A percentile compares a stretch with the other conserved stretches of the same genome.
These are phyloP conservation scores for Lytechinus pictus DNA, from an alignment of 35 echinoderm and acorn worm species.

Conservation along the genomic window DNA sequence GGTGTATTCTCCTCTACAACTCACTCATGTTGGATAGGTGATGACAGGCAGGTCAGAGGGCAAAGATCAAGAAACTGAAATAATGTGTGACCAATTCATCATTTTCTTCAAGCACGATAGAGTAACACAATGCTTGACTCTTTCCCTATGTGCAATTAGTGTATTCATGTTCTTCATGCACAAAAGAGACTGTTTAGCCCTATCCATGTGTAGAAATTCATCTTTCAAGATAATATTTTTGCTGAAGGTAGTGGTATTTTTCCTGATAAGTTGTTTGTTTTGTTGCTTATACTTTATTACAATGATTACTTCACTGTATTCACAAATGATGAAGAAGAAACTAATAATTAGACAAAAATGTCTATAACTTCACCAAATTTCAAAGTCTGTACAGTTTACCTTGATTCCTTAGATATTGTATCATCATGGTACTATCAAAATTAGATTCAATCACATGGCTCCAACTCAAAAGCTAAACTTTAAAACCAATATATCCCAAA, in stretches of 20 bases:
- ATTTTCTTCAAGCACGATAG: neutral
- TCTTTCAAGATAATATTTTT: neutral
- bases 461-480: no score
- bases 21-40: constrained; percentile 44
- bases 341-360: no score
- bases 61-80: neutral
- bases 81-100: neutral
- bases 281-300: neutral
- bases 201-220: neutral
- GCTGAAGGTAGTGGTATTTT: neutral
- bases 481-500: no score
- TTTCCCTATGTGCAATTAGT: no score
- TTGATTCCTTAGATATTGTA: no score
- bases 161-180: no score
- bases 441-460: no score
- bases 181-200: neutral
- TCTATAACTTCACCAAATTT: no score
- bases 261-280: neutral
- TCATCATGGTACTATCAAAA: no score
- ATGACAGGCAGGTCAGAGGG: neutral
- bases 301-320: no score
- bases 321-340: no score
- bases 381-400: no score
- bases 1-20: constrained; percentile 85
- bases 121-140: neutral